These are phyloP conservation scores for Mobula birostris DNA, from an alignment of 2,113 vertebrate species.

Conservation along the genomic window DNA sequence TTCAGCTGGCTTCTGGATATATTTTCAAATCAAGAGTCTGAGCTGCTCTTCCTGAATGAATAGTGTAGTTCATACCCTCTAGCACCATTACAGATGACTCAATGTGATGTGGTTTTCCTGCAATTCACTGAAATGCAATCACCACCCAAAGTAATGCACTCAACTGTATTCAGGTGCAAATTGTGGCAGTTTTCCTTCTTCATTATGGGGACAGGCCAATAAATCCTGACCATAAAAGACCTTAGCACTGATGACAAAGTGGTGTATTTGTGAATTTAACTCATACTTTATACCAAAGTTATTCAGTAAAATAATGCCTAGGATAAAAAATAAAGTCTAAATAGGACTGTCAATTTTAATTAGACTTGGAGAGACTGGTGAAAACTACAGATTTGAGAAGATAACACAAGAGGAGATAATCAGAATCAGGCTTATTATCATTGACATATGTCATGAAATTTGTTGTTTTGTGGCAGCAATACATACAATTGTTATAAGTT, in stretches of 20 bases:
- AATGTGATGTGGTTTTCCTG: not conserved
- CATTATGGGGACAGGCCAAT: not conserved
- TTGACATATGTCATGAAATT: too few relatives aligned
- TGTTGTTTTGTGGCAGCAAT: too few relatives aligned
- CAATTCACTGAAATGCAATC: not conserved
- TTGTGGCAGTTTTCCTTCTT: not conserved
- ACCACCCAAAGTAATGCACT: not conserved
- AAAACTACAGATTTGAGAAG: not conserved
- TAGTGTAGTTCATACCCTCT: not conserved
- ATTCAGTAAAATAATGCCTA: not conserved
- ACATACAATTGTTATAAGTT: too few relatives aligned
- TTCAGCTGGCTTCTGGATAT: not conserved
- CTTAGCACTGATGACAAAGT: not conserved
- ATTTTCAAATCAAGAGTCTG: not conserved
- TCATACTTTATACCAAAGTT: not conserved
- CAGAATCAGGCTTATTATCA: too few relatives aligned
- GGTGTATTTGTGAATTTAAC: not conserved
- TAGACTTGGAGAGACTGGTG: not conserved
- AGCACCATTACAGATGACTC: not conserved
- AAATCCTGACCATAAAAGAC: not conserved
- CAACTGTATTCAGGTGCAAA: not conserved
- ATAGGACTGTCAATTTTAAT: not conserved
- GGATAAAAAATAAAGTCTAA: not conserved
- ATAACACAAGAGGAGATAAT: not conserved
- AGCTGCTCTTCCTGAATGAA: not conserved